Base-by-base conservation (phyloP, 2,888 invertebrate genomes). In the Tenthredo livida region DNA sequence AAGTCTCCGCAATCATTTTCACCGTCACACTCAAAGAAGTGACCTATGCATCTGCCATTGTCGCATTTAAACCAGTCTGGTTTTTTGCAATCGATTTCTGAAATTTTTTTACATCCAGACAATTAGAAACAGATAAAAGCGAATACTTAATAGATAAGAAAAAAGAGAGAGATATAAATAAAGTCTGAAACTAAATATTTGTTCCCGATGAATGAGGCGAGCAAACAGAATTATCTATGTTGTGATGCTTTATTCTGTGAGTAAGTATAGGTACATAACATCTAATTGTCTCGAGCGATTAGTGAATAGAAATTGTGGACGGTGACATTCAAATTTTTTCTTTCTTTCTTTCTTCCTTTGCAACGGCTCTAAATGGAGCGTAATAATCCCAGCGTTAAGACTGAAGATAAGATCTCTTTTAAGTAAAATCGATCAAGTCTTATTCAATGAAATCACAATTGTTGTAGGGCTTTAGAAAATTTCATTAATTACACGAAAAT, bases 1-100 rank as follows among this genome's bases (percentile, higher is more conserved):
- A 90, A 88, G 88, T 96, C 95, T 0, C 94, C 94, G 86, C 96
- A 96, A 88, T 96, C 95, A 86, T 95, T 93, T 43, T 93, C 91
- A 0, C 94, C 94, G 91, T 97, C 95, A 90, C 96, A 96, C 1
- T 93, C 90, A 6, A 95, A 91, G 1, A 87, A 87, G 0, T 87
- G 87, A 67, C 95, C 94, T 58, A 96, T 92, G 87, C 96, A 96
- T 84, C 94, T 93, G 0, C 94, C 94, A 88, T 94, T 94, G 7
- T 88, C 88, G 89, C 95, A 94, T 87, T 89, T 87, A 92, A 94
- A 93, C 92, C 94, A 91, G 86, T 90, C 86, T 0, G 91, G 88
- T 37, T 33, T 43, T 2, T n/a, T 17, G 50, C 90, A 90, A 50
- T n/a, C 25, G 25, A 72, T n/a, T 58, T 40, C 86, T 73, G 72